Evolutionary conservation across 1,140 invertebrate genomes (phyloP), one percentile per base, ranked within the genome.

Genomic region (Gryllus bimaculatus): DNA sequence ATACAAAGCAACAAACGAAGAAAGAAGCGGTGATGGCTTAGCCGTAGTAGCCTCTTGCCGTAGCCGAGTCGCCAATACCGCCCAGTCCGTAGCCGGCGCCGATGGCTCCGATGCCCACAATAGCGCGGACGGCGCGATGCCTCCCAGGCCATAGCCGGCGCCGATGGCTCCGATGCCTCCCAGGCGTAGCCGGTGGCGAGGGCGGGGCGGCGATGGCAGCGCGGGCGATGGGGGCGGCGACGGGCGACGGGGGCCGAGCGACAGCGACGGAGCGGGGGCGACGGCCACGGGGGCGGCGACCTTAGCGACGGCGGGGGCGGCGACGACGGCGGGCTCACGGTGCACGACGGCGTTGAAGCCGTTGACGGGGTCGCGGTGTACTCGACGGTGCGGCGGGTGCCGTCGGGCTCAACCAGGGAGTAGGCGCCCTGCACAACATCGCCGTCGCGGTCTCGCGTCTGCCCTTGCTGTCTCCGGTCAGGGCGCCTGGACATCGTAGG

Each of bases 351-450:
- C 82, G 79, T 82, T 82, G 79, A 82, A 82, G 66, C 82, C 82
- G 48, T 80, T 80, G 76, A 81, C 78, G 26, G 74, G 54, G 73
- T 81, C 83, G 74, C 81, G 15, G 85, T 83, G 47, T 78, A 78
- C 48, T 49, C 77, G 66, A 73, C 74, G 81, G 74, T 84, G 84
- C 13, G 86, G 66, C 8, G 85, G 83, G 73, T 81, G 81, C 77
- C 82, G 83, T 21, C 74, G 74, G 74, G 74, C 74, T 75, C 74
- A 3, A 75, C 74, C 13, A 75, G 74, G 20, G 87, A 81, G 89
- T 82, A 89, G 47, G 26, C 75, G 48, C 81, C 81, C 39, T 80
- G 78, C 47, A 82, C 81, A 26, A 79, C 75, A 66, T 82, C 81
- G 26, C 26, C 26, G 26, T 39, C 26, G 5, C 26, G 26, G 26